Conservation (phyloP, 2,113 vertebrate genomes). For the Dasyornis broadbenti region DNA sequence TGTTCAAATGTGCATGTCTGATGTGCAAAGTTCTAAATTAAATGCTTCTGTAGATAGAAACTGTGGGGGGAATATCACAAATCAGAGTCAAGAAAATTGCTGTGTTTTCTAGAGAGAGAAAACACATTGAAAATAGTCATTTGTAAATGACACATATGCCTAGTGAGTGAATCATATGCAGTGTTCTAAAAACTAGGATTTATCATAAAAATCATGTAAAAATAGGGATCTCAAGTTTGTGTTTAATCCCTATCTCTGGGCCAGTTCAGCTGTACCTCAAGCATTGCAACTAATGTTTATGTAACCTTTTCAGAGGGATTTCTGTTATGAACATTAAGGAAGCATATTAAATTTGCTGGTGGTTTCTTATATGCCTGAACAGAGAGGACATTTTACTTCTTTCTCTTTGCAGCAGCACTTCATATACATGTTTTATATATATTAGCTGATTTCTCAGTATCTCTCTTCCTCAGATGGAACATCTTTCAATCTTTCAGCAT, state of each 20-base stretch:
- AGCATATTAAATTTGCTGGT: background rate
- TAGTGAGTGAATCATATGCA: background rate
- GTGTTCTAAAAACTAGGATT: background rate
- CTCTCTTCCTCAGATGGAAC: background rate
- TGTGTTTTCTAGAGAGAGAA: constrained; percentile 22
- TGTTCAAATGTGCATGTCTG: constrained; percentile 33
- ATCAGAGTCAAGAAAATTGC: constrained; percentile 12
- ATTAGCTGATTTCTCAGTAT: background rate
- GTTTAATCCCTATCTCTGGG: background rate
- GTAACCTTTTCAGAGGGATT: background rate
- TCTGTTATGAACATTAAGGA: background rate
- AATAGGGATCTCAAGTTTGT: background rate
- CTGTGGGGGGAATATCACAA: background rate
- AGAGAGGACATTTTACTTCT: background rate
- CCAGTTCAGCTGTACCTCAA: background rate
- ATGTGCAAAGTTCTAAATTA: constrained; percentile 7
- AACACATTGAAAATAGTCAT: background rate
- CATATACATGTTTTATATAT: background rate
- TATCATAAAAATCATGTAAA: background rate
- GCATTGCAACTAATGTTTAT: background rate
- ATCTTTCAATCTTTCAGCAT: background rate
- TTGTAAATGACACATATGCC: background rate
- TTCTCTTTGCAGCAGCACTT: background rate
- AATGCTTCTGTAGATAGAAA: constrained; percentile 24
- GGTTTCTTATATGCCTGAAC: background rate